Evolutionary conservation across 2,888 invertebrate species (phyloP), one percentile per base, ranked within the genome.

Genomic region (Harpalus rubripes): DNA sequence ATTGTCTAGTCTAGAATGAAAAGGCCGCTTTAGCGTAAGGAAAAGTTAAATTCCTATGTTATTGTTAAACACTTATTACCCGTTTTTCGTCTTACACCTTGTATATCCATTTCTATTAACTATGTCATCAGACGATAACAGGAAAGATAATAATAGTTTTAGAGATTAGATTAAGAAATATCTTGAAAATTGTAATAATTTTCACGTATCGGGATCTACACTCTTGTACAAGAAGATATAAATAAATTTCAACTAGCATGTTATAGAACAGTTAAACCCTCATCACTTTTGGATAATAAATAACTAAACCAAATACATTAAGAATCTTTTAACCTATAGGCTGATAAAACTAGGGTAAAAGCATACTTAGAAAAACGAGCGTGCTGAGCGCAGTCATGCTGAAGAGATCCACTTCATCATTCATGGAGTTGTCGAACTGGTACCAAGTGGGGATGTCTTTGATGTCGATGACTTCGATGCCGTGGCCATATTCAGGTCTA

Each of bases 381-480:
- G 88, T 88, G 39, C 89, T 88, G 18, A 91, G 85, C 7, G 90
- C 90, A 7, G 90, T 89, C 89, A 89, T 89, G 81, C 87, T 88
- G 68, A 88, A 88, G 74, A 87, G 83, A 81, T 88, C 88, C 16
- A 87, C 87, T 85, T 89, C 89, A 82, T 89, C 88, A 68, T 86
- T 86, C 59, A 88, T 68, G 58, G 86, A 87, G 82, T 89, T 89
- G 81, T 88, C 88, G 78, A 88, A 86, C 18, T 87, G 86, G 6
- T 89, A 85, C 41, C 88, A 86, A 52, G 88, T 87, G 8, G 88
- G 87, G n/a, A 90, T 86, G 83, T 88, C 88, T 63, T 87, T 87
- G 16, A 89, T 84, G 81, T 90, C 89, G 59, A 89, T 87, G 58
- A 89, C 87, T 83, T 88, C 87, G 65, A 88, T 87, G n/a, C 86